Evolutionary conservation across 2,888 invertebrate species (phyloP).

Genomic region (Heliconius charithonia): DNA sequence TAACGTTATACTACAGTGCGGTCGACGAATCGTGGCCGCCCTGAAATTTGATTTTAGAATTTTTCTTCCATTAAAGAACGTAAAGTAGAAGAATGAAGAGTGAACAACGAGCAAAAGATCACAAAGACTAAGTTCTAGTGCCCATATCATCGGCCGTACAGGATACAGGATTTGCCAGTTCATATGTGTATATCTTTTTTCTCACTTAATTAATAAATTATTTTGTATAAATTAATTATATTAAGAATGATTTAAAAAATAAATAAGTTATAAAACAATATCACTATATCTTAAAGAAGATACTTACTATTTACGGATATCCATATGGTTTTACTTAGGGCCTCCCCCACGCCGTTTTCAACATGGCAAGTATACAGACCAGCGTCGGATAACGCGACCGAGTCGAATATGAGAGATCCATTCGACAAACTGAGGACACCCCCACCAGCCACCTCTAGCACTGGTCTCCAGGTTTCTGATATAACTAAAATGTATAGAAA

Average conservation of each 20-base stretch:
- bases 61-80: too few relatives aligned
- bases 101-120: too few relatives aligned
- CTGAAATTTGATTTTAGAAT: too few relatives aligned
- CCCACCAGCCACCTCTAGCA: slow-evolving; percentile 78
- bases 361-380: slow-evolving; percentile 80
- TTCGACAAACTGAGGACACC: slow-evolving; percentile 78
- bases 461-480: slow-evolving; percentile 76
- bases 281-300: background rate
- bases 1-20: too few relatives aligned
- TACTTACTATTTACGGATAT: slow-evolving; percentile 81
- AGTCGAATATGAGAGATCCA: slow-evolving; percentile 77
- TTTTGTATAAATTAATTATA: too few relatives aligned
- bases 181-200: too few relatives aligned
- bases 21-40: too few relatives aligned
- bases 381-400: slow-evolving; percentile 76
- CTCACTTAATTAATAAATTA: too few relatives aligned
- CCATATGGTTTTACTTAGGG: slow-evolving; percentile 78
- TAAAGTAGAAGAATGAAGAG: too few relatives aligned
- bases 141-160: too few relatives aligned
- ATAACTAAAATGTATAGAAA: slow-evolving; percentile 59
- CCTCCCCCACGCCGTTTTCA: slow-evolving; percentile 81
- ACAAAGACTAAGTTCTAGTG: too few relatives aligned
- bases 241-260: background rate
- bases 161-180: too few relatives aligned
- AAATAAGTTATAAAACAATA: background rate